Conservation (phyloP, 92 coral and sea anemone genomes). For the Galaxea fascicularis region DNA sequence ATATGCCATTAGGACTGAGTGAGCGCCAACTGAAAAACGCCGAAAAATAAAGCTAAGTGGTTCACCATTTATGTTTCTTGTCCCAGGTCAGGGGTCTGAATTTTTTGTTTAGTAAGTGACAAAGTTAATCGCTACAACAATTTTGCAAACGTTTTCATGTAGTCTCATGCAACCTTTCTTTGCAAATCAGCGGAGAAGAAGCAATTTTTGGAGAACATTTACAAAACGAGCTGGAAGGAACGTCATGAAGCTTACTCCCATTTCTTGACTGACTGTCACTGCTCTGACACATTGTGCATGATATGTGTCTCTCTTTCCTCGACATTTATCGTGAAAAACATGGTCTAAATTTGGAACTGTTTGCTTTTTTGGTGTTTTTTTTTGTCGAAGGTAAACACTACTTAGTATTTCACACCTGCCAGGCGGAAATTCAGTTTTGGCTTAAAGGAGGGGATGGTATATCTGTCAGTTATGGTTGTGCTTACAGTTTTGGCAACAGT, state of each 20-base stretch:
- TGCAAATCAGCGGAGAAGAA: background rate
- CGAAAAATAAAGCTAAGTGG: too few relatives aligned
- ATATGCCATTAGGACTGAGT: too few relatives aligned
- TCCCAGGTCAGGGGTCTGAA: too few relatives aligned
- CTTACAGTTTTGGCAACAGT: background rate
- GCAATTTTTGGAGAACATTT: background rate
- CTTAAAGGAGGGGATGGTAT: background rate
- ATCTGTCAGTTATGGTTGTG: background rate
- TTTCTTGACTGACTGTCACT: background rate
- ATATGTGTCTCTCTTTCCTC: background rate
- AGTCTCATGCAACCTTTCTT: too few relatives aligned
- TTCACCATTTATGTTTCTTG: too few relatives aligned
- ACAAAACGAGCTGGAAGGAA: background rate
- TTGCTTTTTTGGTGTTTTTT: background rate
- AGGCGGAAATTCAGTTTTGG: background rate
- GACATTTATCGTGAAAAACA: background rate
- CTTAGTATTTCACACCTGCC: background rate
- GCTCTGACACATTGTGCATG: background rate
- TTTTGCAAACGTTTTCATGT: background rate
- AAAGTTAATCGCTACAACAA: too few relatives aligned
- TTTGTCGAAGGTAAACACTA: background rate
- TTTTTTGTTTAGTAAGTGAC: too few relatives aligned
- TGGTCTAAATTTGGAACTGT: background rate
- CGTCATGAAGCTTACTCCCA: background rate
- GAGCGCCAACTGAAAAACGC: too few relatives aligned